Percentiles rank a stretch among this genome's conserved stretches.
Conservation (phyloP, 2,888 invertebrate genomes). For the Oscheius sp. region DNA sequence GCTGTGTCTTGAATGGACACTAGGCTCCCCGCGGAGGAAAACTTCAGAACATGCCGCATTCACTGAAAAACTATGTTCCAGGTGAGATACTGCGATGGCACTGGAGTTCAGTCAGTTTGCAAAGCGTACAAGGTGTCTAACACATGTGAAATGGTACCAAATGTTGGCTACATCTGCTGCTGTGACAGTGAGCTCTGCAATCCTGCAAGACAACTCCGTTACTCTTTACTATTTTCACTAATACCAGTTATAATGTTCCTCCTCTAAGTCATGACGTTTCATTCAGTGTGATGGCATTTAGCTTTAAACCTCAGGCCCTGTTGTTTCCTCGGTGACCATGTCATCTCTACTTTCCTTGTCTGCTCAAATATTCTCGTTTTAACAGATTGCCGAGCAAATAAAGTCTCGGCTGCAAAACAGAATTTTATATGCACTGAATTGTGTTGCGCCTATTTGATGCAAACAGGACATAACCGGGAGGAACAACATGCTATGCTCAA, state of each 20-base stretch:
- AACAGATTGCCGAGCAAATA: constrained; percentile 25
- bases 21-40: constrained; percentile 28
- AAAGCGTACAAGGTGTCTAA: constrained; percentile 69
- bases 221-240: neutral
- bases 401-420: constrained; percentile 15
- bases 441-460: constrained; percentile 26
- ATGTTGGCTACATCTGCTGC: constrained; percentile 70
- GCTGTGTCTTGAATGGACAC: constrained; percentile 34
- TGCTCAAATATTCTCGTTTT: constrained; percentile 17
- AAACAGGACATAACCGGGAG: constrained; percentile 7
- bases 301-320: constrained; percentile 21
- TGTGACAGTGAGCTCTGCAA: constrained; percentile 58
- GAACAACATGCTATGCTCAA: constrained; percentile 39
- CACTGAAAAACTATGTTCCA: constrained; percentile 42
- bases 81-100: constrained; percentile 72
- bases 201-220: neutral
- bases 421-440: neutral
- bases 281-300: constrained; percentile 4
- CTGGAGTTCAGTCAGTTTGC: constrained; percentile 69
- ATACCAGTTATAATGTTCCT: neutral
- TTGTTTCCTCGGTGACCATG: constrained; percentile 30
- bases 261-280: neutral
- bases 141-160: constrained; percentile 68
- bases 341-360: constrained; percentile 2
- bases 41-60: constrained; percentile 28